A percentile compares a stretch with the other conserved stretches of the same genome.
Evolutionary conservation across 1,140 invertebrate species (phyloP).

Genomic region (Sitophilus oryzae): DNA sequence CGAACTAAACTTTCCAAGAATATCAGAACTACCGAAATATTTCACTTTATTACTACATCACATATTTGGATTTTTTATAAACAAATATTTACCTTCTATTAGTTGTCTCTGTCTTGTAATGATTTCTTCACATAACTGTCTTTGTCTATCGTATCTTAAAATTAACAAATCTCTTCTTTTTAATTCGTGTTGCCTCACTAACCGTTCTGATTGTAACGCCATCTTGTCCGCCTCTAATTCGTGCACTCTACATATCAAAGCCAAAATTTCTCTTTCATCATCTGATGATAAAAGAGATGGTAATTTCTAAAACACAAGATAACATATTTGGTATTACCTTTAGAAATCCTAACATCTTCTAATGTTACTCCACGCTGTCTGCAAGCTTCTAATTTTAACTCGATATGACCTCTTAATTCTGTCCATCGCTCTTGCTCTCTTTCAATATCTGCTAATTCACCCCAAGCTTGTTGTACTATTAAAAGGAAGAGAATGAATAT

Average conservation of each 20-base stretch:
- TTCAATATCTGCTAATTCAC: conserved; percentile 76
- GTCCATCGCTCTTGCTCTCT: conserved; percentile 77
- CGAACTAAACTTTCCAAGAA: too few species aligned
- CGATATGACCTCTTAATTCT: conserved; percentile 64
- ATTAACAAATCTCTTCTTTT: conserved; percentile 76
- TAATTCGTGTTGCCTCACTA: conserved; percentile 79
- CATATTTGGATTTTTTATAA: too few species aligned
- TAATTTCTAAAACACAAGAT: conserved; percentile 53
- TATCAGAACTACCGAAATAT: too few species aligned
- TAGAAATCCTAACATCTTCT: conserved; percentile 63
- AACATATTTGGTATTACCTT: background rate
- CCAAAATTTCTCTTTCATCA: conserved; percentile 79
- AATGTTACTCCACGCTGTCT: conserved; percentile 66
- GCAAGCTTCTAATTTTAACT: conserved; percentile 72
- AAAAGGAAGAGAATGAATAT: conserved; percentile 31
- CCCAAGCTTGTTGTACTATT: conserved; percentile 71
- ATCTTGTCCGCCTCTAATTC: conserved; percentile 89
- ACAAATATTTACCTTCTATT: conserved; percentile 84
- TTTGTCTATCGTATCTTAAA: conserved; percentile 74
- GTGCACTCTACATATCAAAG: conserved; percentile 79
- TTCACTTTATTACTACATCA: too few species aligned
- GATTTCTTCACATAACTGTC: conserved; percentile 84
- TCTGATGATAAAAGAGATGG: conserved; percentile 76
- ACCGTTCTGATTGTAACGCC: conserved; percentile 78
- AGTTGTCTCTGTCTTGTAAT: conserved; percentile 79